phyloP scores from a whole-genome alignment of 2,888 invertebrate genomes.

The Spisula subtruncata region DNA sequence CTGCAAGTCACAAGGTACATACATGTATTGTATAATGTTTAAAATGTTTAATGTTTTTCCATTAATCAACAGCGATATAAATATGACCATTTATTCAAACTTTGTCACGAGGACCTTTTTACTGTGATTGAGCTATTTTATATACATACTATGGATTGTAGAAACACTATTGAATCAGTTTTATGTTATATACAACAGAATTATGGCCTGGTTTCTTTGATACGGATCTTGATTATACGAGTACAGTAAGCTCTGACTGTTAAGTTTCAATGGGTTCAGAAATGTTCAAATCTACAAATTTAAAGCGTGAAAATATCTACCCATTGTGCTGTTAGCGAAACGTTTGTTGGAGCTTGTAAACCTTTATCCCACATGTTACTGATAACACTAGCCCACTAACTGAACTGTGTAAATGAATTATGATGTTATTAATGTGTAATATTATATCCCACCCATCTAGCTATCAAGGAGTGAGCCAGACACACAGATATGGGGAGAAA shows the following conservation, averaged over 20 bases:
- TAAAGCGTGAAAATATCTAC: not conserved
- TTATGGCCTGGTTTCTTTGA: slow-evolving; percentile 13
- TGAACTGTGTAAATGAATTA: not conserved
- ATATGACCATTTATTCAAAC: not conserved
- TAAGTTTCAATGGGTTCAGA: not conserved
- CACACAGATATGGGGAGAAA: not conserved
- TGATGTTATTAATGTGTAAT: not conserved
- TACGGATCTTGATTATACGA: not conserved
- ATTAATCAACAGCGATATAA: not conserved
- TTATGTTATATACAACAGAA: not conserved
- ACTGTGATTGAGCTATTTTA: not conserved
- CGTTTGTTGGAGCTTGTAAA: not conserved
- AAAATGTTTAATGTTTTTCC: not conserved
- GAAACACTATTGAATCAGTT: not conserved
- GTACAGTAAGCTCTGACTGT: not conserved
- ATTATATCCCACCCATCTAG: slow-evolving; percentile 24
- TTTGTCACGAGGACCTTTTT: slow-evolving; percentile 11
- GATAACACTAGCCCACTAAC: not conserved
- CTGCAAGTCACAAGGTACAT: not conserved
- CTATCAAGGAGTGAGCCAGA: not conserved
- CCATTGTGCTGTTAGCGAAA: not conserved
- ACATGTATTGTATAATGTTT: not conserved
- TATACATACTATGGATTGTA: slow-evolving; percentile 6
- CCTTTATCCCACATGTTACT: not conserved
- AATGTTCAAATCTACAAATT: slow-evolving; percentile 11